Evolutionary conservation across 2,113 vertebrate species (phyloP).

Genomic region (Lophochroa leadbeateri): DNA sequence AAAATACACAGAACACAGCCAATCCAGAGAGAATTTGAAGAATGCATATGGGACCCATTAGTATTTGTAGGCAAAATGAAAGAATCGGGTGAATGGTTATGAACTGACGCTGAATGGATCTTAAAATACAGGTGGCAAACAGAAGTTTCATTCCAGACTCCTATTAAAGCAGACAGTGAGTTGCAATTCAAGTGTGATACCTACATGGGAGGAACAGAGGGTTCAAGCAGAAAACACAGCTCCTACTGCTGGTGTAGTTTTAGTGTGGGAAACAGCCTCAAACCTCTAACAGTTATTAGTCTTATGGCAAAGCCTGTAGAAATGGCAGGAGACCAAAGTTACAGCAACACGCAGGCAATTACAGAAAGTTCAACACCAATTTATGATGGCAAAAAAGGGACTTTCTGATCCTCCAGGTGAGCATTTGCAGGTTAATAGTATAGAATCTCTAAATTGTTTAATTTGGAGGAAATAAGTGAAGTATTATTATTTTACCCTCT

Average conservation of each 20-base stretch:
- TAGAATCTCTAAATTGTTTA: not conserved
- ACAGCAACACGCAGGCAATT: not conserved
- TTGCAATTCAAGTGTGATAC: not conserved
- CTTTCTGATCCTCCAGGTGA: slow-evolving; percentile 14
- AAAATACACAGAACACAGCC: not conserved
- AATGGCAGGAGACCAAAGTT: not conserved
- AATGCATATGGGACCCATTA: not conserved
- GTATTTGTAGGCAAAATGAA: not conserved
- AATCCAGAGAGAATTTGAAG: not conserved
- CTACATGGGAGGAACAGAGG: not conserved
- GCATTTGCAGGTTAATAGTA: not conserved
- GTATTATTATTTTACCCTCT: slow-evolving; percentile 7
- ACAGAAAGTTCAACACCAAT: not conserved
- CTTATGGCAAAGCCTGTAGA: not conserved
- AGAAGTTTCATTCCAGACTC: not conserved
- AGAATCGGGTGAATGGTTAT: not conserved
- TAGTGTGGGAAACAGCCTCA: not conserved
- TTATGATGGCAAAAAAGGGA: not conserved
- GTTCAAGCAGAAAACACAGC: not conserved
- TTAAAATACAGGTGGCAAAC: slow-evolving; percentile 4
- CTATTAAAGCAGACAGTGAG: not conserved
- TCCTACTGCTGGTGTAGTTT: not conserved
- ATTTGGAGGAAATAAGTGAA: slow-evolving; percentile 23
- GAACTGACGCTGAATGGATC: not conserved
- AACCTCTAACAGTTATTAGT: not conserved